These are phyloP conservation scores for Symphodus melops DNA, from an alignment of 2,113 vertebrate genomes.

Conservation along the genomic window DNA sequence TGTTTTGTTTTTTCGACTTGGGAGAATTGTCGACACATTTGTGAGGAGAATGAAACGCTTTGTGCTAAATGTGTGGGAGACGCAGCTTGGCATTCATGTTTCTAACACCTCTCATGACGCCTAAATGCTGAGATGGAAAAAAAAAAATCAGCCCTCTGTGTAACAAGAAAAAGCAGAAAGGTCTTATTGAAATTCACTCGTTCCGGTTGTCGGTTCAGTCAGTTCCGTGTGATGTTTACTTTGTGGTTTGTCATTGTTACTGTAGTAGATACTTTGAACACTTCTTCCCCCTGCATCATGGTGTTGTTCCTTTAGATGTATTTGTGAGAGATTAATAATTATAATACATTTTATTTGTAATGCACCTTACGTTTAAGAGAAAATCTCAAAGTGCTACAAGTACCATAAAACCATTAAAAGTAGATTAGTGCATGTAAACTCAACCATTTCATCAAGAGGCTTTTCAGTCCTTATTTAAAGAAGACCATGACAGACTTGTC, in stretches of 20 bases:
- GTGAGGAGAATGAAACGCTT: conserved; percentile 35
- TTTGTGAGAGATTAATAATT: too few species aligned
- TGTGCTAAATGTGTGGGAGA: conserved; percentile 32
- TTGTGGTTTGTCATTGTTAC: not conserved
- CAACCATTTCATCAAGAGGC: too few species aligned
- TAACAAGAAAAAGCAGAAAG: conserved; percentile 2
- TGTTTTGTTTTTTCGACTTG: too few species aligned
- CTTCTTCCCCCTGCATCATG: not conserved
- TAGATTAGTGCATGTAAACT: too few species aligned
- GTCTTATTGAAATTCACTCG: not conserved
- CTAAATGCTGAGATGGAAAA: conserved; percentile 40
- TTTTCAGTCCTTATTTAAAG: not conserved
- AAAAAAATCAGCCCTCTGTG: conserved; percentile 2
- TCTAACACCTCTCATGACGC: conserved; percentile 43
- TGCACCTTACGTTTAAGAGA: too few species aligned
- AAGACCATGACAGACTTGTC: too few species aligned
- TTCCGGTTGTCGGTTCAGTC: conserved; percentile 6
- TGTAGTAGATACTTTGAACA: not conserved
- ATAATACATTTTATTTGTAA: too few species aligned
- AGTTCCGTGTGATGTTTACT: conserved; percentile 1
- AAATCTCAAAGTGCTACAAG: too few species aligned
- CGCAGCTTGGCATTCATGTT: conserved; percentile 39
- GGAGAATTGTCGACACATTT: conserved; percentile 3
- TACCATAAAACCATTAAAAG: too few species aligned
- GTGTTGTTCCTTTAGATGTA: not conserved